Evolutionary conservation across 1,140 invertebrate species (phyloP), one percentile per base, ranked within the genome.

Genomic region (Scaptomyza pallida): DNA sequence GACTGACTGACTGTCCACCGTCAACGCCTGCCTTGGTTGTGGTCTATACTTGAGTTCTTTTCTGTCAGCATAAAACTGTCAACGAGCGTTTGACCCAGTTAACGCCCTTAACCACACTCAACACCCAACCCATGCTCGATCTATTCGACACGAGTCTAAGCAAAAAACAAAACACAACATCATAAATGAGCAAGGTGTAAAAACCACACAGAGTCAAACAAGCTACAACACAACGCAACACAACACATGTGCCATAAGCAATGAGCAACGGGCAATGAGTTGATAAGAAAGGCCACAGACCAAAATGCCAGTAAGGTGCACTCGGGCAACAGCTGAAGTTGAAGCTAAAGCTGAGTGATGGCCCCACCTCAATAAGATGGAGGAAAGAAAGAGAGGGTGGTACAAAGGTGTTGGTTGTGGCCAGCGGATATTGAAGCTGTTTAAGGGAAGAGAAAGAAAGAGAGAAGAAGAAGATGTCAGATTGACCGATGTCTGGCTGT

Each of bases 11-110:
- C 52, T 67, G 51, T n/a, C n/a, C n/a, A n/a, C n/a, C n/a, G n/a
- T n/a, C n/a, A n/a, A 67, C 75, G 59, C 72, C 33, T 37, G 33
- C 72, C 33, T 37, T 12, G 8, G 62, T 78, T 47, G 43, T 52
- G 51, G 57, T 68, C 68, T 50, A 57, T 60, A 37, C 37, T 45
- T 44, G 67, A 64, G 35, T 64, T 76, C 50, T 54, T 45, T 68
- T 48, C 63, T 59, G 60, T 62, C 61, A 64, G 76, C 80, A 85
- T 85, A 85, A 76, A 79, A 86, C 74, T 88, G 81, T 88, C 81
- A 86, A 86, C 82, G 70, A 86, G 82, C 74, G 60, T 81, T 86
- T 86, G 88, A 86, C 81, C 81, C 81, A 86, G 81, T 86, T 86
- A 86, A 75, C 77, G 81, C 81, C 81, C 81, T 86, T 76, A 79